Evolutionary conservation across 2,113 vertebrate genomes (phyloP).

Genomic region (Hippocampus guttulatus): DNA sequence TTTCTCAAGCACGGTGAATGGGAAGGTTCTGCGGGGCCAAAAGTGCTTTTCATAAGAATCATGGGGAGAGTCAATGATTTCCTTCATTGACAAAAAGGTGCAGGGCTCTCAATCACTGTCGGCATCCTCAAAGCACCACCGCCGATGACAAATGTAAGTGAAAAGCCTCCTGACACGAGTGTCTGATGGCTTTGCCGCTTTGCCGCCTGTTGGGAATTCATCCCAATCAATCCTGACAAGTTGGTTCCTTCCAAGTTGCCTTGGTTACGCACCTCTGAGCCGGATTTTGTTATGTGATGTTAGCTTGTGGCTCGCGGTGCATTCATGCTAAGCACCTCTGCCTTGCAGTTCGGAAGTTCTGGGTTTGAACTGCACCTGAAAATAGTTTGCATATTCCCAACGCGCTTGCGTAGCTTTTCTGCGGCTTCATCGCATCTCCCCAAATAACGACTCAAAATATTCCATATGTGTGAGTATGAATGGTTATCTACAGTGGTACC

Average conservation of each 20-base stretch:
- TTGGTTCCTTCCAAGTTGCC: constrained; percentile 3
- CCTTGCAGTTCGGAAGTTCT: background rate
- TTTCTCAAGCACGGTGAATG: background rate
- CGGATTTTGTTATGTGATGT: too few relatives aligned
- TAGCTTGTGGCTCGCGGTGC: background rate
- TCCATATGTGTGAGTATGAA: background rate
- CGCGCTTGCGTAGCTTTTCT: background rate
- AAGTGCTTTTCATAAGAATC: constrained; percentile 1
- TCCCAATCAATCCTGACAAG: constrained; percentile 6
- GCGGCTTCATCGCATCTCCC: background rate
- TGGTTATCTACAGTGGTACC: too few relatives aligned
- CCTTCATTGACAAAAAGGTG: constrained; percentile 2
- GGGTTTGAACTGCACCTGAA: background rate
- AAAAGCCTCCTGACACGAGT: constrained; percentile 2
- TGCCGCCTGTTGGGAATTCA: constrained; percentile 1
- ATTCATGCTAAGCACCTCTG: background rate
- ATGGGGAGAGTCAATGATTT: background rate
- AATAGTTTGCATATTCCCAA: background rate
- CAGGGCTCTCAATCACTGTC: constrained; percentile 1
- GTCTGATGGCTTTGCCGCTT: constrained; percentile 8
- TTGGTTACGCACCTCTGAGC: background rate
- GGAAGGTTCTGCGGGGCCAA: background rate
- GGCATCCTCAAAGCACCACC: background rate
- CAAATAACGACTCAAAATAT: background rate
- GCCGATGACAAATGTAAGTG: constrained; percentile 3